Base-by-base conservation (phyloP, 2,888 invertebrate species). In the Drosophila tanythrix region DNA sequence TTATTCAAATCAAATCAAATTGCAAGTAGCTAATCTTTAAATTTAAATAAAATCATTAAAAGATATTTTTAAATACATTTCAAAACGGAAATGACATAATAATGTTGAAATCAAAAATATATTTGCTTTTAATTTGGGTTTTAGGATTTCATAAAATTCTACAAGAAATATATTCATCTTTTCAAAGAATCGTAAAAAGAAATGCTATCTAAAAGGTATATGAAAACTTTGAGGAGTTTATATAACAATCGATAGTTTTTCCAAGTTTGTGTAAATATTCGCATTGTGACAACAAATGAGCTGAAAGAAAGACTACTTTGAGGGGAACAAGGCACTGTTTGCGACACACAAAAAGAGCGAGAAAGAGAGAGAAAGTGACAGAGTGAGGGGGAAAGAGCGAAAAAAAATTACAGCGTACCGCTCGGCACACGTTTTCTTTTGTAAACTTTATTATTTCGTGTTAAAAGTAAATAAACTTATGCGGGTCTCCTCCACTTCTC, bases 381-480 rank as follows among this genome's bases (percentile, higher is more conserved):
- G 18, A 40, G 27, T n/a, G 4, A 50, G 31, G 35, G 35, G 25
- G 2, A 7, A 55, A 25, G 27, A 25, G 46, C 21, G 52, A 31
- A 35, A 57, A 48, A 65, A 72, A 84, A 84, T 79, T 85, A 82
- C 90, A 87, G 69, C 84, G 65, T 60, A 70, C 61, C 75, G 72
- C 85, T 65, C 62, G 75, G 87, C 78, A 84, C 85, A 90, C 89
- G 85, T 85, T 89, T 85, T 79, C 90, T 76, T 90, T 85, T 87
- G 89, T 85, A 85, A 85, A 85, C 89, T 85, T 85, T 90, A 85
- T 90, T 85, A 85, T 85, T 85, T 90, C 90, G 85, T 90, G 85
- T 87, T 85, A 90, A 85, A 85, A 85, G 85, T 85, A 85, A 85
- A 85, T 85, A 85, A 85, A 85, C 85, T 90, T 90, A 85, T 80